Conservation (phyloP, 2,797 vertebrate genomes). For the Basileuterus tristriatus region DNA sequence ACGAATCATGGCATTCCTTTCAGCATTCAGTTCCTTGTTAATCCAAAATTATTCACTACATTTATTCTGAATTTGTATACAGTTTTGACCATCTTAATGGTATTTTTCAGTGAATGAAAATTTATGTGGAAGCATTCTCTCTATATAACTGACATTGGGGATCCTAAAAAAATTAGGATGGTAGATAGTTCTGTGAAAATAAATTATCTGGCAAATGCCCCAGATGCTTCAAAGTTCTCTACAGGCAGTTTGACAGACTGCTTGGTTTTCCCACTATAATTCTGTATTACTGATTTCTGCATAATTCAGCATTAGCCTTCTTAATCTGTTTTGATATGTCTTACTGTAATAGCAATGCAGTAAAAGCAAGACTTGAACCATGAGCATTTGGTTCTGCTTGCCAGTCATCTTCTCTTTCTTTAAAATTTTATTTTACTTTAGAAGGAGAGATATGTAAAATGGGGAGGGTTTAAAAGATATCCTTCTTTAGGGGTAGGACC, state of each 20-base stretch:
- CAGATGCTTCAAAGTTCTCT: constrained; percentile 36
- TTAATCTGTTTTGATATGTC: constrained; percentile 51
- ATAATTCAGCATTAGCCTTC: constrained; percentile 45
- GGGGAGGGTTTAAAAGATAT: background rate
- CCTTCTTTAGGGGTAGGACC: background rate
- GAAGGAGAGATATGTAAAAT: background rate
- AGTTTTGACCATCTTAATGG: background rate
- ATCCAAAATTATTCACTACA: background rate
- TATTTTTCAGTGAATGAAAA: background rate
- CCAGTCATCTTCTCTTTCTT: background rate
- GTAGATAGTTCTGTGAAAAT: background rate
- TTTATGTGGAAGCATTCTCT: background rate
- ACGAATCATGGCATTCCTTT: background rate
- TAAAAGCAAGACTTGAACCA: background rate
- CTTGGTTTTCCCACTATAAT: constrained; percentile 21
- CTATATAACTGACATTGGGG: background rate
- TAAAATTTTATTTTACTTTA: background rate
- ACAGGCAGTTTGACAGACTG: constrained; percentile 31
- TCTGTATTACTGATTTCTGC: constrained; percentile 33
- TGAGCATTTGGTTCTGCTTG: background rate
- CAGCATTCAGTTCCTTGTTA: background rate
- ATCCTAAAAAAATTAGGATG: background rate
- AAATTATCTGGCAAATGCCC: background rate
- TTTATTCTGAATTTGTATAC: background rate
- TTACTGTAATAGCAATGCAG: background rate